Evolutionary conservation across 2,113 vertebrate genomes (phyloP).

Genomic region (Merops nubicus): DNA sequence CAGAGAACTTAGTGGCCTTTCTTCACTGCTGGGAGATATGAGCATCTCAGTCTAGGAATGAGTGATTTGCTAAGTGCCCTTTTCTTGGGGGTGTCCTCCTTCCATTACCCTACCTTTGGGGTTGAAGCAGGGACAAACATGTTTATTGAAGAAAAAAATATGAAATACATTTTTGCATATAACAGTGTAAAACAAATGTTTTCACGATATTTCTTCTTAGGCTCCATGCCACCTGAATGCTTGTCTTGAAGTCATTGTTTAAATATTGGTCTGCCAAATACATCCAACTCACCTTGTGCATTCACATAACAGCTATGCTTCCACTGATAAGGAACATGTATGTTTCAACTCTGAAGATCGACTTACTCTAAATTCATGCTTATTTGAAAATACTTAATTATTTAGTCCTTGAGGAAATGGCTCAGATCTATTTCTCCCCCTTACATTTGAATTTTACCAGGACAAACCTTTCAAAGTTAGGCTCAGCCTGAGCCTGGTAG

Average conservation of each 20-base stretch:
- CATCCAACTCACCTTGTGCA: neutral
- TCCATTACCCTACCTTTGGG: neutral
- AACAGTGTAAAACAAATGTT: neutral
- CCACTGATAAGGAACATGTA: neutral
- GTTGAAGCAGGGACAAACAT: neutral
- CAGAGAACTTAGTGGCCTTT: neutral
- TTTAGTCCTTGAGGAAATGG: neutral
- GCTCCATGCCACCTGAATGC: neutral
- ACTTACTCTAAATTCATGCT: neutral
- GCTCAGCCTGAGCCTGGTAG: neutral
- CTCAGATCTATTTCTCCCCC: neutral
- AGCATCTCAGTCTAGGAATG: neutral
- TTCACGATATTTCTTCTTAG: neutral
- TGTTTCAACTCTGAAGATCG: neutral
- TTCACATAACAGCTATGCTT: neutral
- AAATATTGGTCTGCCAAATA: neutral
- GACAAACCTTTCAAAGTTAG: neutral
- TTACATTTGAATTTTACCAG: neutral
- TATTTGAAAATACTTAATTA: neutral
- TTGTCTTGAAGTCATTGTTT: neutral
- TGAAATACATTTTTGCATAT: neutral
- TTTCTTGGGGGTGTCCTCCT: neutral
- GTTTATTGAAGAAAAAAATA: neutral
- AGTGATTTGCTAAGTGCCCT: neutral
- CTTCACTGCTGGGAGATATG: neutral